phyloP scores from a whole-genome alignment of 2,888 invertebrate species.

The Drosophila stalkeri region DNA sequence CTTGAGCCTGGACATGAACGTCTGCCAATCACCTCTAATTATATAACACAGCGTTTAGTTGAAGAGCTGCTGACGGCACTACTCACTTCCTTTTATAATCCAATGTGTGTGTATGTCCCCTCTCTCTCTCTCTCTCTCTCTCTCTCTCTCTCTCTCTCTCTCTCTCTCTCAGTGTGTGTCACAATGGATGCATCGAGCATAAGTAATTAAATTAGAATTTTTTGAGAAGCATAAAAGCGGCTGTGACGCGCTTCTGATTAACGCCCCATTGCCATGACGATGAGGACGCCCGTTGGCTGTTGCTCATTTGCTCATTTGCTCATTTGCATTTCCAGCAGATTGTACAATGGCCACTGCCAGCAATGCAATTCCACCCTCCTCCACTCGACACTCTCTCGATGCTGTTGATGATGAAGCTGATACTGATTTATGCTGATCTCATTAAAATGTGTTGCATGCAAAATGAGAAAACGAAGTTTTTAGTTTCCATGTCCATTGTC shows the following conservation, averaged over 20 bases:
- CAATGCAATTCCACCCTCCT: constrained; percentile 5
- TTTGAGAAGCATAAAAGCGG: constrained; percentile 72
- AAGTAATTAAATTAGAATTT: constrained; percentile 85
- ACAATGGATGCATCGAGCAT: constrained; percentile 83
- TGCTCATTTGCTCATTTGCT: constrained; percentile 5
- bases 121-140: not conserved
- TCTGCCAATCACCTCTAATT: constrained; percentile 74
- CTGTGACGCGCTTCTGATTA: constrained; percentile 63
- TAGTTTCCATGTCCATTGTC: constrained; percentile 63
- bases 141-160: not conserved
- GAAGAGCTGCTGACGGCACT: constrained; percentile 43
- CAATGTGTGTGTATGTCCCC: constrained; percentile 17
- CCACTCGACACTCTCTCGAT: constrained; percentile 44
- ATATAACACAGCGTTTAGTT: constrained; percentile 51
- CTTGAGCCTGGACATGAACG: constrained; percentile 28
- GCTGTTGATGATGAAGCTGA: constrained; percentile 49
- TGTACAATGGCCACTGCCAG: constrained; percentile 27
- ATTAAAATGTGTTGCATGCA: constrained; percentile 69
- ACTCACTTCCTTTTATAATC: constrained; percentile 66
- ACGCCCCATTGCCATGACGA: constrained; percentile 72
- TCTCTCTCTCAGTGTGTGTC: constrained; percentile 24
- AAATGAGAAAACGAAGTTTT: constrained; percentile 72
- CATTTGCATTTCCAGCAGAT: constrained; percentile 70
- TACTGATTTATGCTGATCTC: constrained; percentile 82
- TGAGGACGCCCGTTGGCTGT: constrained; percentile 36